Percentiles rank a stretch among this genome's conserved stretches.
Conservation (phyloP, 2,888 invertebrate genomes). For the Synergus itoensis region DNA sequence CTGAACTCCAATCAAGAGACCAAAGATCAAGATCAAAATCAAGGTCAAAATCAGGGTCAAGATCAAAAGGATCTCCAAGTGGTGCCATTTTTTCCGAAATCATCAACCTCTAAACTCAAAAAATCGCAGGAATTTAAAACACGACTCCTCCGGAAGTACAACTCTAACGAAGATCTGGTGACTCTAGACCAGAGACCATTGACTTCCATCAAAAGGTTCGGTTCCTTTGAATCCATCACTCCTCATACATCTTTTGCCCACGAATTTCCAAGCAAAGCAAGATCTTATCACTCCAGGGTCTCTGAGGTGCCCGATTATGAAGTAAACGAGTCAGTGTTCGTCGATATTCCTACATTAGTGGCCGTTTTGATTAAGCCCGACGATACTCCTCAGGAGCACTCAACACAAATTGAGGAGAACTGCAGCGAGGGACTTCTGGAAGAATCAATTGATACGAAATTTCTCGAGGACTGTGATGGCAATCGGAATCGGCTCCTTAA, state of each 20-base stretch:
- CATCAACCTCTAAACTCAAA: conserved; percentile 13
- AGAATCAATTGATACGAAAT: conserved; percentile 59
- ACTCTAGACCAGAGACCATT: conserved; percentile 40
- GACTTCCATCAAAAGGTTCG: conserved; percentile 55
- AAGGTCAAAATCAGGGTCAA: background rate
- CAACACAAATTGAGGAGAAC: conserved; percentile 68
- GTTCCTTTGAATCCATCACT: conserved; percentile 59
- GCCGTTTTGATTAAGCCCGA: conserved; percentile 72
- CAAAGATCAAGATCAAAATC: background rate
- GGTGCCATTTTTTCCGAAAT: conserved; percentile 2
- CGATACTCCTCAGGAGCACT: conserved; percentile 54
- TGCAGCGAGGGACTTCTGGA: conserved; percentile 50
- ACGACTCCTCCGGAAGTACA: conserved; percentile 42
- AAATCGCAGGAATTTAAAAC: conserved; percentile 22
- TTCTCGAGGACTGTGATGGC: conserved; percentile 49
- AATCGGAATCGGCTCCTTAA: background rate
- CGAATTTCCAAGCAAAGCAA: background rate
- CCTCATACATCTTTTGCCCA: conserved; percentile 27
- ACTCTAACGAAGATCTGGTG: conserved; percentile 49
- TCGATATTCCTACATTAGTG: conserved; percentile 71
- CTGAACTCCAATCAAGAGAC: conserved; percentile 47
- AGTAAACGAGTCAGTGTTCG: conserved; percentile 66
- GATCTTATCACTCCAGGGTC: conserved; percentile 61
- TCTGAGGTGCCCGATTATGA: conserved; percentile 62
- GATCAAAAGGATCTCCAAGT: conserved; percentile 1